These are phyloP conservation scores for Aleadryas rufinucha DNA, from an alignment of 2,113 vertebrate genomes.

Conservation along the genomic window DNA sequence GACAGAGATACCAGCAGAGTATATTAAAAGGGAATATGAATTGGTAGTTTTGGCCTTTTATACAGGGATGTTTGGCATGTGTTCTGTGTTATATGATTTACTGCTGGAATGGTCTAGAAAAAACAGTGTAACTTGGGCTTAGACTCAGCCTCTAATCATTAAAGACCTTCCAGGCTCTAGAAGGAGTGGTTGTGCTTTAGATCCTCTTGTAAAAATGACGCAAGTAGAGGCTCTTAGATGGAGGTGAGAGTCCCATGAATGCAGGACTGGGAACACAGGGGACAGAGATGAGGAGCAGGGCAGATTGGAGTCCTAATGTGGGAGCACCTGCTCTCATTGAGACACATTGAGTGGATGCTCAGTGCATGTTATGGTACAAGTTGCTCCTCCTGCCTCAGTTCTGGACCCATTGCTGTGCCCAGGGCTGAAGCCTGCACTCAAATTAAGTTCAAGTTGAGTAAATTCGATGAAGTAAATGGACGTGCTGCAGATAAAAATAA, in stretches of 20 bases:
- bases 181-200: not conserved
- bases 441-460: not conserved
- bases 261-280: not conserved
- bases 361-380: rapidly evolving
- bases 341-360: not conserved
- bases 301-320: rapidly evolving
- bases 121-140: not conserved
- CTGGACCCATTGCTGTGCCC: not conserved
- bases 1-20: not conserved
- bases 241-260: not conserved
- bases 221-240: not conserved
- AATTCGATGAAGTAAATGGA: not conserved
- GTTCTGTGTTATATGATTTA: not conserved
- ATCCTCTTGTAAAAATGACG: not conserved
- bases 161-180: not conserved
- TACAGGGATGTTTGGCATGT: not conserved
- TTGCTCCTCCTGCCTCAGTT: not conserved
- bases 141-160: not conserved
- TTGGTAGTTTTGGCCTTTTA: not conserved
- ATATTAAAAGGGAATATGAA: not conserved
- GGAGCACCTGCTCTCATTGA: not conserved
- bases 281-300: not conserved
- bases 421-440: not conserved
- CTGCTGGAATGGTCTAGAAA: not conserved
- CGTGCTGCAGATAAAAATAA: not conserved